Base-by-base conservation (phyloP, 2,797 vertebrate genomes). In the Dendrocincla fuliginosa region DNA sequence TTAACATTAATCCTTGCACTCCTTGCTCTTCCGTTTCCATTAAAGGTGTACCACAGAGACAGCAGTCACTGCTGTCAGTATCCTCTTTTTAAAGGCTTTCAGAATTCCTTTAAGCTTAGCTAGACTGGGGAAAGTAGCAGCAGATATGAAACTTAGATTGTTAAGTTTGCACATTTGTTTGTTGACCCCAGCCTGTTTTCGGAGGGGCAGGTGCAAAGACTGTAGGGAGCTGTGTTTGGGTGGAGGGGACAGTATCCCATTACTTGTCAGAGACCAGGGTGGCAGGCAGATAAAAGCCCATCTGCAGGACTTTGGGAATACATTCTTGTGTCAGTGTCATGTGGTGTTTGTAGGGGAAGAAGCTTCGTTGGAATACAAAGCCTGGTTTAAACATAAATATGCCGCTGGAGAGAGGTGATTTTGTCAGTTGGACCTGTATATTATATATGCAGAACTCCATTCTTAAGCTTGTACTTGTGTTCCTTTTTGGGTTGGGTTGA, bases 181-280 rank as follows among this genome's bases (percentile, higher is more conserved):
- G 13, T 75, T 60, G 28, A 55, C 13, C 32, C 10, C 12, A 60
- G 65, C n/a, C 22, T 61, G 1, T 1, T 68, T 56, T 14, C 27
- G 37, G 71, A 56, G 55, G 28, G 25, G 18, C 25, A 15, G 27
- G 47, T 60, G 32, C 39, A 24, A 49, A 42, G 19, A 10, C 47
- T 27, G 20, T 6, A 32, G 47, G 25, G 46, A 46, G 37, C 59
- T 56, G 16, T 15, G 12, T 27, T 41, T 9, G 3, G 5, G 13
- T 35, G 12, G 49, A 82, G 44, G 32, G 39, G 16, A 25, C 2
- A 2, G 44, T 23, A 3, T 33, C 22, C 5, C 1, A 0, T 37
- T 32, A 13, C 49, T 24, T 0, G 0, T 8, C 16, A 18, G 67
- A 56, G 42, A 33, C 32, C 2, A 14, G n/a, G 15, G 32, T 61